Evolutionary conservation across 2,797 vertebrate species (phyloP).

Genomic region (Scleropages formosus): DNA sequence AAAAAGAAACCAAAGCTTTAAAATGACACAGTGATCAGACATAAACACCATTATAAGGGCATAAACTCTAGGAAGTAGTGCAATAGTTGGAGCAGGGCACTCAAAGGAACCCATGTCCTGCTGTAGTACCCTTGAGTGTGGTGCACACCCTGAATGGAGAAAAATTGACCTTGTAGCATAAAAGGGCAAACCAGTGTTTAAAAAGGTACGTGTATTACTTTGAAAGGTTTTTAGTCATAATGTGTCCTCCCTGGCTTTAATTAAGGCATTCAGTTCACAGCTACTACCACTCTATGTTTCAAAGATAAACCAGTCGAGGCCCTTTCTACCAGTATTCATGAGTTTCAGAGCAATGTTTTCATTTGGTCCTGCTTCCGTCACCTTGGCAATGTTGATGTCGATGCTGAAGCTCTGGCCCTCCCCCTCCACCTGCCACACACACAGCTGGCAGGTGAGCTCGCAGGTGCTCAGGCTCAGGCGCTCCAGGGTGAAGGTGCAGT

Average conservation of each 20-base stretch:
- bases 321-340: background rate
- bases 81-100: no score
- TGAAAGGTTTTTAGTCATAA: background rate
- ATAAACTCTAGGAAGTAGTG: no score
- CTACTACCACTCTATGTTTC: conserved; percentile 14
- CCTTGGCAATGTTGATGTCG: conserved; percentile 95
- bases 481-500: conserved; percentile 96
- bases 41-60: background rate
- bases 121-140: no score
- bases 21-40: conserved; percentile 13
- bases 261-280: background rate
- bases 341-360: background rate
- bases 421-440: conserved; percentile 98
- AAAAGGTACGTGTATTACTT: no score
- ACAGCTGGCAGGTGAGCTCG: conserved; percentile 95
- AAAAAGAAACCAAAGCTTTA: background rate
- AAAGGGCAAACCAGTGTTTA: no score
- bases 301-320: background rate
- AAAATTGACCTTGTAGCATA: no score
- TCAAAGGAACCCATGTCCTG: no score
- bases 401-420: conserved; percentile 94
- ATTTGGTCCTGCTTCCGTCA: conserved; percentile 57
- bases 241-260: background rate
- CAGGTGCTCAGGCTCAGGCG: conserved; percentile 89
- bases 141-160: no score